phyloP scores from a whole-genome alignment of 2,888 invertebrate genomes.

The Azorinus chamasolen region DNA sequence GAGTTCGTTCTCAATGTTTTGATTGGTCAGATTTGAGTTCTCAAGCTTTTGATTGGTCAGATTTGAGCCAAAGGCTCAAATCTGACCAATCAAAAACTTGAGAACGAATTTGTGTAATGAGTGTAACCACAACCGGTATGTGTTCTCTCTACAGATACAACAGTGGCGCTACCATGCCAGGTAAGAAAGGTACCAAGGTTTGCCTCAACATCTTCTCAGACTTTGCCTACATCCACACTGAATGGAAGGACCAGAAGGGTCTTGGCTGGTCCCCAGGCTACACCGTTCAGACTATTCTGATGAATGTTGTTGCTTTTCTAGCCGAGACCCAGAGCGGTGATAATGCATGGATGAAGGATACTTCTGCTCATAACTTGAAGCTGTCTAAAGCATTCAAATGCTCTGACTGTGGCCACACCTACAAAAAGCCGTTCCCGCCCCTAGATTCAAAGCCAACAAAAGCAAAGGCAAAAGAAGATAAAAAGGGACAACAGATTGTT shows the following conservation, averaged over 20 bases:
- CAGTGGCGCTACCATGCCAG: constrained; percentile 79
- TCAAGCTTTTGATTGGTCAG: too few relatives aligned
- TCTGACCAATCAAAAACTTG: too few relatives aligned
- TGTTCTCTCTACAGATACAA: constrained; percentile 68
- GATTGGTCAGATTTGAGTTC: too few relatives aligned
- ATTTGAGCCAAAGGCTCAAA: too few relatives aligned
- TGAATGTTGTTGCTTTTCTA: constrained; percentile 80
- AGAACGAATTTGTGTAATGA: too few relatives aligned
- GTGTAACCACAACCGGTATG: too few relatives aligned
- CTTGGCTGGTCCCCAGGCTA: constrained; percentile 82
- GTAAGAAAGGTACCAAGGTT: constrained; percentile 79
- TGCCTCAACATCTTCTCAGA: constrained; percentile 82
- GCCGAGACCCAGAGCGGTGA: constrained; percentile 75
- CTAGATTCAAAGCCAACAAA: constrained; percentile 52
- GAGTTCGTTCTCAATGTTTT: too few relatives aligned
- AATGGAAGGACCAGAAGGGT: constrained; percentile 80
- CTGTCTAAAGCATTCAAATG: constrained; percentile 75
- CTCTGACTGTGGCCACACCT: constrained; percentile 78
- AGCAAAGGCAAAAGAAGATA: constrained; percentile 27
- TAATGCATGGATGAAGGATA: constrained; percentile 63
- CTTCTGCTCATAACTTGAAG: constrained; percentile 66
- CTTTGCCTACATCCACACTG: constrained; percentile 78
- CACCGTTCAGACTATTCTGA: constrained; percentile 80
- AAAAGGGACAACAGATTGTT: constrained; percentile 63
- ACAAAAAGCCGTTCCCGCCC: constrained; percentile 76